Evolutionary conservation across 2,888 invertebrate species (phyloP), one percentile per base, ranked within the genome.

Genomic region (Magallana nippona): DNA sequence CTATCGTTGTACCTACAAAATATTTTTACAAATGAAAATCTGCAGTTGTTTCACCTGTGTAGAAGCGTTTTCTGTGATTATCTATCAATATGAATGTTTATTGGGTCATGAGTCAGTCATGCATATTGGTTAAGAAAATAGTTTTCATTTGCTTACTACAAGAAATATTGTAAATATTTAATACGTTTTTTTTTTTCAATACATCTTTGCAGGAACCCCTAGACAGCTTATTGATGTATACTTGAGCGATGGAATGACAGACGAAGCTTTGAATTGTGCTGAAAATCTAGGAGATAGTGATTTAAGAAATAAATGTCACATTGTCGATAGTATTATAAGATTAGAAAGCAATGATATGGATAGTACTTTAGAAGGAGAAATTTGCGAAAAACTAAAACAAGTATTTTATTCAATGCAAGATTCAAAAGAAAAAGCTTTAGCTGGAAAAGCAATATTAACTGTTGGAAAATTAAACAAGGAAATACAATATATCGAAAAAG

Each of bases 271-370:
- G 2, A 3, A 62, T 19, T 84, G 84, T 77, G 90, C 91, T 3
- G 86, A 86, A 79, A 83, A 83, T 44, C 85, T 88, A 11, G 81
- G 79, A 13, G 85, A 89, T 55, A 87, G 88, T 22, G 82, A 79
- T 13, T 63, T 89, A 17, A 87, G 89, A 19, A 91, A 89, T 1
- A 80, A 87, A 19, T 89, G 88, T 62, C 86, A 89, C n/a, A 83
- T 89, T 10, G 83, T 87, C 0, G 60, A 87, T 17, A 86, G 88
- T 22, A 84, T 89, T 27, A 5, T 44, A 3, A 44, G 44, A 8
- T 5, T 44, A 44, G 44, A 44, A 0, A 8, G 44, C 44, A 44
- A 44, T 8, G 8, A 44, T 44, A 44, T 44, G 44, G 5, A 44
- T 44, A 0, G 8, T 5, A 3, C 44, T 44, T 44, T 80, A 8